A percentile compares a stretch with the other conserved stretches of the same genome.
phyloP scores from a whole-genome alignment of 2,113 vertebrate genomes.

The Oreochromis tanganicae region DNA sequence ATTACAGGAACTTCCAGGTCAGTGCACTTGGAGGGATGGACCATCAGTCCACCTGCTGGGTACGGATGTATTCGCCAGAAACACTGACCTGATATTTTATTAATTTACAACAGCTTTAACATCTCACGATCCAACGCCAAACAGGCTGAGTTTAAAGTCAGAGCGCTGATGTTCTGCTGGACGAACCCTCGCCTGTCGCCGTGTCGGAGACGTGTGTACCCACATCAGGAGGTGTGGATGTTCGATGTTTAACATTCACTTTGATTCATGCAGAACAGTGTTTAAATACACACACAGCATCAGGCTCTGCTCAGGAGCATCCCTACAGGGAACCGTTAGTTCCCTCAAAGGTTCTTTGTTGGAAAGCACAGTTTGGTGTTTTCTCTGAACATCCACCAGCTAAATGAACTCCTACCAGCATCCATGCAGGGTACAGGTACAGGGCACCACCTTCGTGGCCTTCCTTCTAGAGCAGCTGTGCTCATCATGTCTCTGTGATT shows the following conservation, averaged over 20 bases:
- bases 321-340: rapidly evolving
- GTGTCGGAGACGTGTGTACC: rapidly evolving
- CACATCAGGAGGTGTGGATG: background rate
- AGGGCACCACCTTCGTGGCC: background rate
- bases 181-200: rapidly evolving
- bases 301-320: background rate
- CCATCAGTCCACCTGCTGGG: background rate
- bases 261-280: background rate
- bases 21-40: background rate
- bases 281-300: background rate
- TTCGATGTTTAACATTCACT: background rate
- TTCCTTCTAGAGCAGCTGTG: background rate
- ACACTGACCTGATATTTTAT: background rate
- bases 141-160: background rate
- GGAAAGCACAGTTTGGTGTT: background rate
- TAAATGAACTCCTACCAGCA: rapidly evolving
- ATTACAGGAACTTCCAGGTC: background rate
- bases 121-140: background rate
- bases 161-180: background rate
- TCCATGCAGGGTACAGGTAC: background rate
- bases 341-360: background rate
- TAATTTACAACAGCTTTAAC: background rate
- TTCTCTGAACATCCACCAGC: background rate
- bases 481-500: background rate
- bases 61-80: background rate